Base-by-base conservation (phyloP, 2,113 vertebrate genomes). In the Nerophis lumbriciformis region DNA sequence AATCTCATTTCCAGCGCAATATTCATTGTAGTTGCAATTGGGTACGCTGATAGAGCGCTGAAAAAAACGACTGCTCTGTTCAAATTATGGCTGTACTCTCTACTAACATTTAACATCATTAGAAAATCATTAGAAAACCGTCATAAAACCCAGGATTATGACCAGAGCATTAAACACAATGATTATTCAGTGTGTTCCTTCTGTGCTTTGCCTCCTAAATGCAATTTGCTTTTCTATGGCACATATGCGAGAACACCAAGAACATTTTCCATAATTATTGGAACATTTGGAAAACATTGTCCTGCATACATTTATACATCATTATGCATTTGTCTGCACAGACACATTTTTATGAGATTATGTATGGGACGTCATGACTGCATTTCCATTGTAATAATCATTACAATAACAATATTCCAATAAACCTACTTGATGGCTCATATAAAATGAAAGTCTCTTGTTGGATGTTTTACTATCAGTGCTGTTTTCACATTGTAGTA, bases 31-130 rank as follows among this genome's bases (percentile, higher is more conserved):
- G 87, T 88, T 86, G 82, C 88, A 89, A 88, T 84, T 71, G 88
- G 73, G 77, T 69, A 73, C 61, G 72, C 86, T 83, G 86, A 87
- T 83, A 84, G 82, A 86, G 82, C 77, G 56, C 66, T 65, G 73
- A 79, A 82, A 86, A 28, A 87, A 89, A 87, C 53, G 74, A 80
- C 86, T 28, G 81, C 86, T 88, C 85, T 82, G 84, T 89, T 90
- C 88, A 89, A 90, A 91, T 91, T 89, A 91, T 84, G 80, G 84
- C 84, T 85, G 79, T 87, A 83, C 88, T 89, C 88, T 90, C 88
- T 90, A 88, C 89, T 91, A 92, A 92, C 91, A 91, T 92, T 92
- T 92, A 91, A 90, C 90, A 88, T 92, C 89, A 91, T 92, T 92
- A 92, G 89, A 89, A 92, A 91, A 92, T 91, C 90, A 91, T 92